phyloP scores from a whole-genome alignment of 2,888 invertebrate genomes.

The Galerucella nymphaeae region DNA sequence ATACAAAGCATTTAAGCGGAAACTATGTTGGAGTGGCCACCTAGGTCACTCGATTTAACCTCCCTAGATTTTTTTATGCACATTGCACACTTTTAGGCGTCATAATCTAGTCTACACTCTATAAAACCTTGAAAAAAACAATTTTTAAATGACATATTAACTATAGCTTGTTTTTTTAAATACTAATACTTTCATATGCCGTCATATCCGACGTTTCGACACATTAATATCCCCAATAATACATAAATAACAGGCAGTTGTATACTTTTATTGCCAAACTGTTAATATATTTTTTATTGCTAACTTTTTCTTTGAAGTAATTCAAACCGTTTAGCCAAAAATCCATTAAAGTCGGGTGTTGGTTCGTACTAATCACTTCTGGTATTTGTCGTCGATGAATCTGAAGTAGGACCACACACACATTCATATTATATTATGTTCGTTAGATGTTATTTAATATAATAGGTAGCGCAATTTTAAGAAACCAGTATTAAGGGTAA shows the following conservation, averaged over 20 bases:
- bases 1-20: neutral
- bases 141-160: no score
- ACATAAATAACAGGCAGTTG: neutral
- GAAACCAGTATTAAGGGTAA: no score
- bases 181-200: no score
- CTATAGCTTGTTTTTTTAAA: no score
- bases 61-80: no score
- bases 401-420: conserved; percentile 14
- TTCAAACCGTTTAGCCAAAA: conserved; percentile 8
- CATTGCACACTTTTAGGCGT: no score
- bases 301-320: conserved; percentile 11
- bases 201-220: neutral
- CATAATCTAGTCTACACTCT: no score
- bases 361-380: conserved; percentile 12
- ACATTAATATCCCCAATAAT: neutral
- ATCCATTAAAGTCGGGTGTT: conserved; percentile 16
- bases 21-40: no score
- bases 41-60: no score
- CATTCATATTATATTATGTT: neutral
- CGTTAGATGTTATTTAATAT: neutral
- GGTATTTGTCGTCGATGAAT: conserved; percentile 8
- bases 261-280: neutral
- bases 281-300: conserved; percentile 16
- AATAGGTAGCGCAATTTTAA: neutral
- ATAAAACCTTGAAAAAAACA: no score